Percentiles rank a stretch among this genome's conserved stretches.
Evolutionary conservation across 2,113 vertebrate genomes (phyloP).

Genomic region (Microcebus lehilahytsara): DNA sequence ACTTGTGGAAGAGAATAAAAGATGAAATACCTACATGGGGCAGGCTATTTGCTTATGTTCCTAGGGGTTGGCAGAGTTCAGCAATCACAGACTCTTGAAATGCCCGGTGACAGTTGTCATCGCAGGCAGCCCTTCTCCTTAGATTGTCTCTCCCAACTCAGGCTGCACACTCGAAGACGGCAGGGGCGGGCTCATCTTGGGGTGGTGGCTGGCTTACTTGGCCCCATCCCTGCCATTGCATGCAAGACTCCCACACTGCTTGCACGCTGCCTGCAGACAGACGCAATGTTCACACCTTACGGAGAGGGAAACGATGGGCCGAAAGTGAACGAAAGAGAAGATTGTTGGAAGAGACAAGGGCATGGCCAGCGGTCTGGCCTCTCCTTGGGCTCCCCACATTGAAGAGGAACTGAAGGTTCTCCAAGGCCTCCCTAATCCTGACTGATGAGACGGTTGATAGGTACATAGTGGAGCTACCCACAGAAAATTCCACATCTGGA

Average conservation of each 20-base stretch:
- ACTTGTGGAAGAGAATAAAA: neutral
- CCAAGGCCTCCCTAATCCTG: neutral
- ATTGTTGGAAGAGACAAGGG: neutral
- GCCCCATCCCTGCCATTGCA: neutral
- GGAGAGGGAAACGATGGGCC: neutral
- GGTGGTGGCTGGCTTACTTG: neutral
- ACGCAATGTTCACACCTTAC: neutral
- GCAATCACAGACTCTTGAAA: neutral
- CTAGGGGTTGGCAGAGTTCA: neutral
- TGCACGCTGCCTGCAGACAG: neutral
- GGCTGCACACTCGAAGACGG: rapidly evolving
- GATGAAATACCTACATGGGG: neutral
- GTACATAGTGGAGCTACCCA: neutral
- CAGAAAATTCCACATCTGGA: neutral
- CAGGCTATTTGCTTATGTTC: neutral
- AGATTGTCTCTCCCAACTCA: neutral
- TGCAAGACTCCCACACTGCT: no score
- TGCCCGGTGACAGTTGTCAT: no score
- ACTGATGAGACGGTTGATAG: neutral
- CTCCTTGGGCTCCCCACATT: neutral
- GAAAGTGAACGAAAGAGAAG: neutral
- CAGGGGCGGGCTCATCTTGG: neutral
- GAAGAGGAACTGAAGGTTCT: neutral
- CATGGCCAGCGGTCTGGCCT: neutral
- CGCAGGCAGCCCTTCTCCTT: neutral